Evolutionary conservation across 1,140 invertebrate species (phyloP).

Genomic region (Anastrepha ludens): DNA sequence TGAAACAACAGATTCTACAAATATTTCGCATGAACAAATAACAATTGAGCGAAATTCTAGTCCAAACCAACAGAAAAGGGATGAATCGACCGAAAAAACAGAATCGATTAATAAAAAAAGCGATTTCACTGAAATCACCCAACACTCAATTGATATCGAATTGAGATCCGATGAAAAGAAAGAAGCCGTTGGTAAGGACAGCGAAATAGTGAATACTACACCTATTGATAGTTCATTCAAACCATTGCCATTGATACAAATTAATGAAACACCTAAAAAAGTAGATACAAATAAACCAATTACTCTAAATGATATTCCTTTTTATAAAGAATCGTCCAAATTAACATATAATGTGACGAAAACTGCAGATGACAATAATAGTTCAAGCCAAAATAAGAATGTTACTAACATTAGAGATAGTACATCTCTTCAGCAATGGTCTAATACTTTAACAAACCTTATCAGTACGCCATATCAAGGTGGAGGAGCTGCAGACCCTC

Average conservation of each 20-base stretch:
- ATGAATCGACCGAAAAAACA: not conserved
- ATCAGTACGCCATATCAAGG: constrained; percentile 57
- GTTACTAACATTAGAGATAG: constrained; percentile 68
- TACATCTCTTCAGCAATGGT: constrained; percentile 71
- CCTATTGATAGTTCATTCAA: not conserved
- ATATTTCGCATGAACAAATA: not conserved
- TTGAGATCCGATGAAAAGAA: not conserved
- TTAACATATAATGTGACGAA: constrained; percentile 6
- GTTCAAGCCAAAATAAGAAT: constrained; percentile 32
- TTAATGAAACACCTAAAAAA: constrained; percentile 24
- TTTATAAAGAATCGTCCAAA: constrained; percentile 45
- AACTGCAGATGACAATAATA: constrained; percentile 17
- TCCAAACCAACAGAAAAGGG: not conserved
- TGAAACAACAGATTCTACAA: not conserved
- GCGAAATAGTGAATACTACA: constrained; percentile 15
- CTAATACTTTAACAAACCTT: constrained; percentile 67
- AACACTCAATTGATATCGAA: not conserved
- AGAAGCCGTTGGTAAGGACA: constrained; percentile 25
- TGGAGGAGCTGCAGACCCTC: constrained; percentile 60
- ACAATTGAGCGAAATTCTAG: not conserved
- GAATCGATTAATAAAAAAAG: not conserved
- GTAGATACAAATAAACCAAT: constrained; percentile 15
- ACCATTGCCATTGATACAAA: constrained; percentile 8
- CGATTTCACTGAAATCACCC: not conserved
- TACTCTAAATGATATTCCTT: constrained; percentile 44